Evolutionary conservation across 2,797 vertebrate genomes (phyloP).

Genomic region (Galaxias olidus): DNA sequence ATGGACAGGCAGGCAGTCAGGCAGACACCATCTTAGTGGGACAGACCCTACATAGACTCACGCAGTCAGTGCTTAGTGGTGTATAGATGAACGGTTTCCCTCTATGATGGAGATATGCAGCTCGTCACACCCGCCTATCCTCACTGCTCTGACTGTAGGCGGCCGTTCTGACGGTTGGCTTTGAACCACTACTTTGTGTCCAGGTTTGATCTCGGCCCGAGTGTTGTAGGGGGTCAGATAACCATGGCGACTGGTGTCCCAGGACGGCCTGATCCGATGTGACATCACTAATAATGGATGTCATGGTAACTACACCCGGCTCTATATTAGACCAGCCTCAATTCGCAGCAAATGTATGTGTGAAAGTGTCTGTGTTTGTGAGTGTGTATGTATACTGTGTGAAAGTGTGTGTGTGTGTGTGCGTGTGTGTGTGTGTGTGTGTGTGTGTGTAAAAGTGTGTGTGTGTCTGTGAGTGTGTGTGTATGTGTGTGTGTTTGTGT

Average conservation of each 20-base stretch:
- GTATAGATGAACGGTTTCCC: too few relatives aligned
- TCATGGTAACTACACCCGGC: conserved; percentile 61
- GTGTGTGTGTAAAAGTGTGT: conserved; percentile 9
- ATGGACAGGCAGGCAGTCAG: conserved; percentile 15
- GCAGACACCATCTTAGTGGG: neutral
- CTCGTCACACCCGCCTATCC: too few relatives aligned
- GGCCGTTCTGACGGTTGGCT: neutral
- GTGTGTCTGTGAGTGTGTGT: conserved; percentile 17
- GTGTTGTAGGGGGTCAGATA: conserved; percentile 50
- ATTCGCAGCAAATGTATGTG: conserved; percentile 17
- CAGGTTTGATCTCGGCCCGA: neutral
- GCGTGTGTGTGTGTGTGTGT: conserved; percentile 7
- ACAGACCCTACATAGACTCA: too few relatives aligned
- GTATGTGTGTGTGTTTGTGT: conserved; percentile 9
- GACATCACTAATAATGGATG: conserved; percentile 68
- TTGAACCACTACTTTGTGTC: neutral
- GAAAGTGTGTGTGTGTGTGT: too few relatives aligned
- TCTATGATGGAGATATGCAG: too few relatives aligned
- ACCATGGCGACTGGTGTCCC: conserved; percentile 56
- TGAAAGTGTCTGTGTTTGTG: conserved; percentile 8
- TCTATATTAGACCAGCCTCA: conserved; percentile 26
- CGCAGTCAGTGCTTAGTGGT: too few relatives aligned
- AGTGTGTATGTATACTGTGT: conserved; percentile 11
- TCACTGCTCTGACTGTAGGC: too few relatives aligned
- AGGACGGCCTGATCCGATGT: conserved; percentile 62